A percentile compares a stretch with the other conserved stretches of the same genome.
These are phyloP conservation scores for Malurus alboscapulatus DNA, from an alignment of 2,113 vertebrate species.

Conservation along the genomic window DNA sequence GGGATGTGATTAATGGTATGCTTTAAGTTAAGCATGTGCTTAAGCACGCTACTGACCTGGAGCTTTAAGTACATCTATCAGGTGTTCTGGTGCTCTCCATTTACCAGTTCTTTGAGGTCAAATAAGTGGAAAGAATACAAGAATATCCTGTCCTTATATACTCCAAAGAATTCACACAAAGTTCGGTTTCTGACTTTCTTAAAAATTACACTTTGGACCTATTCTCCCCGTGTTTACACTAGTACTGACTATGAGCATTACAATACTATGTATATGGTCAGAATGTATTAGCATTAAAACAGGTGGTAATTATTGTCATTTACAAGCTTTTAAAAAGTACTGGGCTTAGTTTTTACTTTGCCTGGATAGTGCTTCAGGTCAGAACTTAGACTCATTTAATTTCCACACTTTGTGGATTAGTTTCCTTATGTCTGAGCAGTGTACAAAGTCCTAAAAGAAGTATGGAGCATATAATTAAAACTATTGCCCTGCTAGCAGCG, in stretches of 20 bases:
- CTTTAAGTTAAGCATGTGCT: conserved; percentile 45
- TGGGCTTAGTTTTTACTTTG: background rate
- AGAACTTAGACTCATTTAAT: background rate
- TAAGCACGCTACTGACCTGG: conserved; percentile 5
- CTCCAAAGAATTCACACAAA: background rate
- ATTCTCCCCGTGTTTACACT: background rate
- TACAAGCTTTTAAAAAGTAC: background rate
- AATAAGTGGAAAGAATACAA: background rate
- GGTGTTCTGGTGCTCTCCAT: background rate
- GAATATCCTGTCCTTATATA: background rate
- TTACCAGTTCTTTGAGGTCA: background rate
- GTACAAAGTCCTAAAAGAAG: background rate
- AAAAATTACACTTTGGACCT: background rate
- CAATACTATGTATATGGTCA: background rate
- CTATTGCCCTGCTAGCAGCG: background rate
- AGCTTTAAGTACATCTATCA: background rate
- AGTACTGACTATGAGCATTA: background rate
- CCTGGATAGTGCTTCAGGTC: background rate
- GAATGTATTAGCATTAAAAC: background rate
- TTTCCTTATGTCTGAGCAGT: background rate
- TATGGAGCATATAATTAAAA: background rate
- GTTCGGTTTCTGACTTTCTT: background rate
- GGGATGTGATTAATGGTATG: conserved; percentile 42
- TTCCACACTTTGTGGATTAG: background rate
- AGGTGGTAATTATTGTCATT: background rate